Conservation (phyloP, 2,113 vertebrate genomes). For the Triplophysa rosa region DNA sequence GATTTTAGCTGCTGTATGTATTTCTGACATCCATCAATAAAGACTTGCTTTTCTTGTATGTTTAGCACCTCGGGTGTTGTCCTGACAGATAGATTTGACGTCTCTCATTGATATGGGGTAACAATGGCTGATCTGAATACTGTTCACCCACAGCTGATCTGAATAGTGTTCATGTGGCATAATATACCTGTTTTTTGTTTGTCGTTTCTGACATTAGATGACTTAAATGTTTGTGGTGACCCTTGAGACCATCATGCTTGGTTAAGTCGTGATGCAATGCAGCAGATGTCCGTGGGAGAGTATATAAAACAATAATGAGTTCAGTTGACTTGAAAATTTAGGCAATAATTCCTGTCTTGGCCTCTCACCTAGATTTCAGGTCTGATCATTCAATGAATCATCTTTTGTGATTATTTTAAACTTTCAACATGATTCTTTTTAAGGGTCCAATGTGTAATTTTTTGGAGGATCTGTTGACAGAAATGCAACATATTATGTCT, state of each 20-base stretch:
- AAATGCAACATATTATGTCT: no score
- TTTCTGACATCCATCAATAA: conserved; percentile 75
- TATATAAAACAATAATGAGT: conserved; percentile 44
- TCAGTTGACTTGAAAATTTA: not conserved
- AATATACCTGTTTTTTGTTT: conserved; percentile 45
- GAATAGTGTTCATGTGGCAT: conserved; percentile 58
- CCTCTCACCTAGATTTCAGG: not conserved
- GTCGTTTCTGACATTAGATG: conserved; percentile 51
- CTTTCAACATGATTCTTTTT: no score
- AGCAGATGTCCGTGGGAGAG: conserved; percentile 54
- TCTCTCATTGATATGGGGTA: conserved; percentile 56
- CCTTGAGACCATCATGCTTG: conserved; percentile 23
- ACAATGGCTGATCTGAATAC: conserved; percentile 67
- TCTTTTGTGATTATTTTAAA: no score
- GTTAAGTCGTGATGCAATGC: conserved; percentile 27
- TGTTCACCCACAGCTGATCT: conserved; percentile 63
- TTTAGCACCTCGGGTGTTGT: conserved; percentile 31
- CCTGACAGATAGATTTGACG: conserved; percentile 39
- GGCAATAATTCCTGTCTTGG: no score
- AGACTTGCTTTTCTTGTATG: conserved; percentile 61
- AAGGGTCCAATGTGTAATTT: no score
- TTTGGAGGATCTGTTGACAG: no score
- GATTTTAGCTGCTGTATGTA: conserved; percentile 64
- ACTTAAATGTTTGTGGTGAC: conserved; percentile 53
- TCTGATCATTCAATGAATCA: no score